Base-by-base conservation (phyloP, 2,113 vertebrate species). In the Eulemur macaco region DNA sequence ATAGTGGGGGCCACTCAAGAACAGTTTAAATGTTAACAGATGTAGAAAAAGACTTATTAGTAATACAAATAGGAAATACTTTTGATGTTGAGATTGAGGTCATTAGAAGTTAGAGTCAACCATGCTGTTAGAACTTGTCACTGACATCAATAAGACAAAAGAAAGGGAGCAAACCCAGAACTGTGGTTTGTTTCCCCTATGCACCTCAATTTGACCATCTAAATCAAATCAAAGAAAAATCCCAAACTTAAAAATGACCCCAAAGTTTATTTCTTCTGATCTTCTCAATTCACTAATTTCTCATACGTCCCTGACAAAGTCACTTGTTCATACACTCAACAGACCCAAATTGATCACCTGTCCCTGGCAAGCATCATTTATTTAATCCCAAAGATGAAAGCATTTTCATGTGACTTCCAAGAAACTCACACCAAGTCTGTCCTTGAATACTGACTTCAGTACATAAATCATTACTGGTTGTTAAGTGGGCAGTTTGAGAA, bases 221-320 rank as follows among this genome's bases (percentile, higher is more conserved):
- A 91, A 90, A 71, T 69, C 23, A 89, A 94, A 88, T 73, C 27
- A 94, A 87, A 85, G 77, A 78, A 95, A 95, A 93, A 66, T 89
- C 25, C 39, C 21, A 63, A 83, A 89, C 20, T 87, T 90, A 9
- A 42, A 86, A 93, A 63, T 68, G 84, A 84, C 56, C 45, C 63
- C 76, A 58, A 9, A 76, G 17, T 84, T 50, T 37, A 54, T n/a
- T 34, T 39, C 58, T 96, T 66, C 29, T 87, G 71, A 93, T 34
- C 64, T 94, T 92, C 56, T 93, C 31, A 86, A 39, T 27, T 71
- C 42, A 81, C 14, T 90, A 45, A 52, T 82, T 83, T 94, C 66
- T 81, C 39, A 1, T 47, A 80, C 9, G 17, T 84, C 52, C 69
- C 78, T 88, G 54, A 71, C 15, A 91, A 81, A 74, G 31, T 42